Conservation (phyloP, 2,888 invertebrate species). For the Drosophila borealis region DNA sequence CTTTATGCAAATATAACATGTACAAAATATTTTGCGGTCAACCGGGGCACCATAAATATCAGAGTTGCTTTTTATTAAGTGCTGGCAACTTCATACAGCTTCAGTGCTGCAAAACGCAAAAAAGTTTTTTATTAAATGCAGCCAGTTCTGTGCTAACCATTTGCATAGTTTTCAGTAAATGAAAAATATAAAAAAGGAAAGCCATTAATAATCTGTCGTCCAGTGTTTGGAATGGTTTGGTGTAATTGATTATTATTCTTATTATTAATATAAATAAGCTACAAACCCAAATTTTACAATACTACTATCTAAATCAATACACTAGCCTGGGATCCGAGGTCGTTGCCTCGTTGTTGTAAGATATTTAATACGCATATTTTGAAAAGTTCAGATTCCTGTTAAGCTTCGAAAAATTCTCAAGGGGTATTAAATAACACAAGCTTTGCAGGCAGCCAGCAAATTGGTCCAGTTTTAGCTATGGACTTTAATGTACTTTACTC, state of each 20-base stretch:
- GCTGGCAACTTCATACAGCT: neutral
- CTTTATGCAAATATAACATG: too few relatives aligned
- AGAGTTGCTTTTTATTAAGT: neutral
- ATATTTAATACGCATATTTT: neutral
- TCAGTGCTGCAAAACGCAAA: slow-evolving; percentile 2
- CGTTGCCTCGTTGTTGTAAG: too few relatives aligned
- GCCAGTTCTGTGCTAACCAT: neutral
- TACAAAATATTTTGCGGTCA: too few relatives aligned
- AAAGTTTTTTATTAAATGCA: neutral
- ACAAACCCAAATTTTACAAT: too few relatives aligned
- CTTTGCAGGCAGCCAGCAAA: neutral
- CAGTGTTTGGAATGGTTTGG: too few relatives aligned
- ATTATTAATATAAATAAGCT: too few relatives aligned
- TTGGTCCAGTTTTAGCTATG: neutral
- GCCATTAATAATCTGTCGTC: too few relatives aligned
- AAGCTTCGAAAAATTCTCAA: neutral
- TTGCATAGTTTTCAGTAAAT: neutral
- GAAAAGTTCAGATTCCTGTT: neutral
- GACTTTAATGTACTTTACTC: slow-evolving; percentile 4
- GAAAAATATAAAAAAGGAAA: neutral
- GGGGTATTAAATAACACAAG: neutral
- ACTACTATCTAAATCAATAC: too few relatives aligned
- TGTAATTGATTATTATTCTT: too few relatives aligned
- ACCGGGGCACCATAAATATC: too few relatives aligned
- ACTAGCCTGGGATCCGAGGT: too few relatives aligned